Percentiles rank a stretch among this genome's conserved stretches.
These are phyloP conservation scores for Cryptoleucopteryx plumbea DNA, from an alignment of 2,113 vertebrate genomes.

Conservation along the genomic window DNA sequence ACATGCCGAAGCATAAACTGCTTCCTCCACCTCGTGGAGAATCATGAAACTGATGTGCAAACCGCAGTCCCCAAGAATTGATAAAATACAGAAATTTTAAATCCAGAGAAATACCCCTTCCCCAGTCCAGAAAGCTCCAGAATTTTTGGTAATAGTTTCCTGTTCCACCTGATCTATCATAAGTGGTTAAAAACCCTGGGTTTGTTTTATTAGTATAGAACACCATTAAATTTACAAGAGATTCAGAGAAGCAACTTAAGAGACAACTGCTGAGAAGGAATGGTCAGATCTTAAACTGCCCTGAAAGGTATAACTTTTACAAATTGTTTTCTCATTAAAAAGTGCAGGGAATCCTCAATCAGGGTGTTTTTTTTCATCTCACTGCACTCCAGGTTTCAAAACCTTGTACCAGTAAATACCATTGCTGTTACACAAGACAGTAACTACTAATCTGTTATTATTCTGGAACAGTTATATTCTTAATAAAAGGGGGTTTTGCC, in stretches of 20 bases:
- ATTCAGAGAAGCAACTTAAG: not conserved
- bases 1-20: rapidly evolving
- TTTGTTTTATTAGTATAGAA: not conserved
- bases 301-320: not conserved
- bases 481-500: not conserved
- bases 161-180: rapidly evolving
- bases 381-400: not conserved
- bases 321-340: not conserved
- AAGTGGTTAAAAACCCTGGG: rapidly evolving
- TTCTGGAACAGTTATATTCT: not conserved
- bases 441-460: not conserved
- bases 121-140: not conserved
- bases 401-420: not conserved
- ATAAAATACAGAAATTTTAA: not conserved
- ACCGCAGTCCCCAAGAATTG: rapidly evolving
- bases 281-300: not conserved
- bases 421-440: not conserved
- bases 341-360: not conserved
- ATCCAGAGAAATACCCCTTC: not conserved
- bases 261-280: not conserved
- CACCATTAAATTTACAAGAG: not conserved
- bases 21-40: conserved; percentile 59
- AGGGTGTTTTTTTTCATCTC: not conserved
- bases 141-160: not conserved
- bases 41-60: not conserved